These are phyloP conservation scores for Tetheella fluctuosa DNA, from an alignment of 2,888 invertebrate species.

Conservation along the genomic window DNA sequence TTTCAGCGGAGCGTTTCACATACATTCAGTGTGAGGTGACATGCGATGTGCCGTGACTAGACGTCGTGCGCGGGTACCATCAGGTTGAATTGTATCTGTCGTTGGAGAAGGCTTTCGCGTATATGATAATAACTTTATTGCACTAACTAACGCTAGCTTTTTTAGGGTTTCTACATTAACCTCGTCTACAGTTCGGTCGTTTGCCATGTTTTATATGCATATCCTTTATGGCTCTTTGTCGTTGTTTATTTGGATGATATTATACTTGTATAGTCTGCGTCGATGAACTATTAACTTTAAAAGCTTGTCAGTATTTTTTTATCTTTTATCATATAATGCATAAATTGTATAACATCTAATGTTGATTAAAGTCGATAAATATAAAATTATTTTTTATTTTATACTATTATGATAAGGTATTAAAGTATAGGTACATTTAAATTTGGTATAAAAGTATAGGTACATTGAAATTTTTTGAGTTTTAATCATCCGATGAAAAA, in stretches of 20 bases:
- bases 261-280: background rate
- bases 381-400: too few species aligned
- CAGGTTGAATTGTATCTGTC: constrained; percentile 8
- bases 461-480: too few species aligned
- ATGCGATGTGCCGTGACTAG: constrained; percentile 35
- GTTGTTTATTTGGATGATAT: background rate
- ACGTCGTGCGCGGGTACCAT: constrained; percentile 18
- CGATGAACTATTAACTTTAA: background rate
- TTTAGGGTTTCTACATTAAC: constrained; percentile 13
- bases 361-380: too few species aligned
- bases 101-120: constrained; percentile 9
- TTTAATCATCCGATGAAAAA: too few species aligned
- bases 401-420: too few species aligned
- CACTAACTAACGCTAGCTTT: constrained; percentile 14
- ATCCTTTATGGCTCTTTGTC: background rate
- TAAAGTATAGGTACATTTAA: too few species aligned
- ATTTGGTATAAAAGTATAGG: too few species aligned
- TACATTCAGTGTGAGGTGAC: constrained; percentile 25
- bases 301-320: too few species aligned
- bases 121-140: constrained; percentile 15
- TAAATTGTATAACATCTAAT: too few species aligned
- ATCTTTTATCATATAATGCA: too few species aligned
- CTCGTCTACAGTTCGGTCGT: constrained; percentile 6
- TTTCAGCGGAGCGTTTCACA: constrained; percentile 14
- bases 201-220: constrained; percentile 4